phyloP scores from a whole-genome alignment of 1,140 invertebrate genomes.

The Drosophila pallidifrons region DNA sequence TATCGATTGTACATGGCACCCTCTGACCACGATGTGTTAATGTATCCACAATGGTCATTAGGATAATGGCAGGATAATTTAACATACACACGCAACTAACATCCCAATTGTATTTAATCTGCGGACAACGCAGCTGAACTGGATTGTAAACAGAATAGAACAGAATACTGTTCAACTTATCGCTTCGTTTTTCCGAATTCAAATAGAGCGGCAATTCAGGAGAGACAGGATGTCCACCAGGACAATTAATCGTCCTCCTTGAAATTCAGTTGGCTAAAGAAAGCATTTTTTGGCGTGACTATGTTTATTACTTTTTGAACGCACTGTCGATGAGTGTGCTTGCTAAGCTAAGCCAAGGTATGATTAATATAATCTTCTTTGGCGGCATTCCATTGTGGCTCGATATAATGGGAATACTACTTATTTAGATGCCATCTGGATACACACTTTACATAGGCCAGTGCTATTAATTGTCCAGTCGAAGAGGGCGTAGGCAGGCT shows the following conservation, averaged over 20 bases:
- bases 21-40: too few species aligned
- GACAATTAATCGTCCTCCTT: too few species aligned
- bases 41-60: background rate
- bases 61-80: background rate
- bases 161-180: too few species aligned
- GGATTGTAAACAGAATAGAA: too few species aligned
- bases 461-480: background rate
- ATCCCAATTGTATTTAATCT: too few species aligned
- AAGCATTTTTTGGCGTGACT: background rate
- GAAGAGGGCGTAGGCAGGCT: conserved; percentile 1
- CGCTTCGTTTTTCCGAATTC: too few species aligned
- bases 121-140: too few species aligned
- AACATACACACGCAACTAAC: background rate
- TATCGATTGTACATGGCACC: background rate
- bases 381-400: background rate
- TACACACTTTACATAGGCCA: background rate
- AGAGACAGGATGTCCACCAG: too few species aligned
- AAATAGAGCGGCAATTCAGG: too few species aligned
- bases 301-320: background rate
- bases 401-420: background rate
- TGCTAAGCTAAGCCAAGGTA: background rate
- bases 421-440: conserved; percentile 1
- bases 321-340: background rate
- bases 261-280: too few species aligned
- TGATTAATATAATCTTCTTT: conserved; percentile 2